These are phyloP conservation scores for Pempheris klunzingeri DNA, from an alignment of 2,797 vertebrate genomes.

Conservation along the genomic window DNA sequence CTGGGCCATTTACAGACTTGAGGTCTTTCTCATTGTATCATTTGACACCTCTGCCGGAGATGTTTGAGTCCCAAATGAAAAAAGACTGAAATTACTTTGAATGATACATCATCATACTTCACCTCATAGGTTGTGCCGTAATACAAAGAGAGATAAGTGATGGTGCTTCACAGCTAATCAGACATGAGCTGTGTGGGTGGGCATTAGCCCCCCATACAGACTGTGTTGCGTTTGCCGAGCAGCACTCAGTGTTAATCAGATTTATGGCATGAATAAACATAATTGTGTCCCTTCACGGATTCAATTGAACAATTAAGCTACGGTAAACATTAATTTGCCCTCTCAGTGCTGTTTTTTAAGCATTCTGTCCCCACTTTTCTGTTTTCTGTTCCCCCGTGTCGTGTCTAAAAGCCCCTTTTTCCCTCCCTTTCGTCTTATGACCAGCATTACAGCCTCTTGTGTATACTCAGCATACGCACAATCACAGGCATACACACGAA, in stretches of 20 bases:
- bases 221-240: constrained; percentile 44
- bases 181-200: constrained; percentile 60
- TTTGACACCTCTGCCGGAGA: constrained; percentile 16
- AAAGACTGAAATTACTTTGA: constrained; percentile 31
- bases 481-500: constrained; percentile 19
- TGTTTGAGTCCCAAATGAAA: constrained; percentile 36
- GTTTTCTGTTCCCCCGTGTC: constrained; percentile 6
- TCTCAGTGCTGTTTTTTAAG: neutral
- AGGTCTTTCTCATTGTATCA: constrained; percentile 9
- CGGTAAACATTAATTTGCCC: constrained; percentile 60
- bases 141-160: constrained; percentile 60
- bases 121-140: constrained; percentile 42
- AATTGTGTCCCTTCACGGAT: constrained; percentile 74
- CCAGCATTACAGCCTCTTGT: constrained; percentile 5
- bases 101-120: constrained; percentile 43
- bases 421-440: neutral
- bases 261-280: constrained; percentile 73
- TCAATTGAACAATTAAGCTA: constrained; percentile 75
- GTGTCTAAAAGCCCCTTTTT: neutral
- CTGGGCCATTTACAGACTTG: neutral
- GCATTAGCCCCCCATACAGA: constrained; percentile 58
- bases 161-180: constrained; percentile 61
- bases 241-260: constrained; percentile 70
- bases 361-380: neutral
- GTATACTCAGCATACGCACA: neutral